Conservation (phyloP, 2,888 invertebrate genomes). For the Phyllotreta striolata region DNA sequence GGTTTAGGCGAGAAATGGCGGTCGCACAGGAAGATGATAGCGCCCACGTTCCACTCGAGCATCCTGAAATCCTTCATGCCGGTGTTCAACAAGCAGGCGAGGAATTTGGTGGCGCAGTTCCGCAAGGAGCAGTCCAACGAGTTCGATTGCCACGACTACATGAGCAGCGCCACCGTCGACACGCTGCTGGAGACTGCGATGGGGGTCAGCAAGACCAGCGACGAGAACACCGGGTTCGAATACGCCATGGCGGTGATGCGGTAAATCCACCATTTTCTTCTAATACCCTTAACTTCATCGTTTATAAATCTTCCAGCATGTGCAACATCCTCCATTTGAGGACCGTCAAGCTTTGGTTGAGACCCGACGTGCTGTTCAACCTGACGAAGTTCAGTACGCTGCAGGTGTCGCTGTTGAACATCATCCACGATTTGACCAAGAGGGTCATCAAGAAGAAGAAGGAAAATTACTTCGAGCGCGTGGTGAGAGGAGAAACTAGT, state of each 20-base stretch:
- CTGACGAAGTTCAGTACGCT: constrained; percentile 60
- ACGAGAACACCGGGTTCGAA: constrained; percentile 63
- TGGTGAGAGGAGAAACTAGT: constrained; percentile 40
- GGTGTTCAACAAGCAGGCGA: constrained; percentile 63
- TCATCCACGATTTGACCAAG: constrained; percentile 63
- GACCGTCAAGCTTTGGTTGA: constrained; percentile 62
- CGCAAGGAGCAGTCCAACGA: constrained; percentile 58
- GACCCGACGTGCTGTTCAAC: constrained; percentile 62
- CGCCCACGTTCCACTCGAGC: constrained; percentile 64
- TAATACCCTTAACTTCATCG: constrained; percentile 12
- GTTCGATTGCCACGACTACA: constrained; percentile 64
- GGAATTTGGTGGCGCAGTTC: constrained; percentile 58
- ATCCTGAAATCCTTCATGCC: constrained; percentile 65
- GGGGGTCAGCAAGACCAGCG: constrained; percentile 63
- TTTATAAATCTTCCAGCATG: constrained; percentile 59
- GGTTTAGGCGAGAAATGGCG: constrained; percentile 63
- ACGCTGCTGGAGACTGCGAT: constrained; percentile 67
- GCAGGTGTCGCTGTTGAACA: constrained; percentile 60
- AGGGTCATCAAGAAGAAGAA: constrained; percentile 75
- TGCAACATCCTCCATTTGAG: constrained; percentile 66
- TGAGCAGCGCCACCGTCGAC: constrained; percentile 64
- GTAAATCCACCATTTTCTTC: constrained; percentile 51
- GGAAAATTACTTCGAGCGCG: constrained; percentile 72
- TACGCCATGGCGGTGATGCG: constrained; percentile 68
- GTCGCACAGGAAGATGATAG: constrained; percentile 64